Evolutionary conservation across 2,797 vertebrate genomes (phyloP).

Genomic region (Hipposideros larvatus): DNA sequence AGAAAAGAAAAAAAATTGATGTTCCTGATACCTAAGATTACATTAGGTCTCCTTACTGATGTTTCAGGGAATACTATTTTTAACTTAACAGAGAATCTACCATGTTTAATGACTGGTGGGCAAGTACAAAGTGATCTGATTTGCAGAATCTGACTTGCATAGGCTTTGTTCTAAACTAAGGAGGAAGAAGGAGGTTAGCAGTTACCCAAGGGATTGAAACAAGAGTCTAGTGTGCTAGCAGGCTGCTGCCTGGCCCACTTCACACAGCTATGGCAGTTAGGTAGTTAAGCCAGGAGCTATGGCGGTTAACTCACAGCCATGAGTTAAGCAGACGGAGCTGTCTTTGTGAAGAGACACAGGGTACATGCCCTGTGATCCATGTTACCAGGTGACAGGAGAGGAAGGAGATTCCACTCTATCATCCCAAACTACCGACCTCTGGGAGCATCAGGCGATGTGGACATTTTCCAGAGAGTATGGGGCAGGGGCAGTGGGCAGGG

Average conservation of each 20-base stretch:
- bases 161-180: not conserved
- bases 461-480: not conserved
- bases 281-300: not conserved
- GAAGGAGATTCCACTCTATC: not conserved
- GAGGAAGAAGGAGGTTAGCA: not conserved
- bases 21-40: not conserved
- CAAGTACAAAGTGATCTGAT: not conserved
- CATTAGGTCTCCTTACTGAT: not conserved
- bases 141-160: not conserved
- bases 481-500: not conserved
- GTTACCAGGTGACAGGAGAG: not conserved
- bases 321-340: no score
- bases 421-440: not conserved
- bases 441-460: rapidly evolving
- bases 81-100: not conserved
- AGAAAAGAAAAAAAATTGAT: not conserved
- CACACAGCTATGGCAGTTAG: no score
- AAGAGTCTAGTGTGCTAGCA: rapidly evolving
- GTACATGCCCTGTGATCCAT: rapidly evolving
- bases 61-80: not conserved
- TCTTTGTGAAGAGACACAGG: rapidly evolving
- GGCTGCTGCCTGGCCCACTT: rapidly evolving
- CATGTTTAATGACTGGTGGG: not conserved
- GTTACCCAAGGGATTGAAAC: not conserved
- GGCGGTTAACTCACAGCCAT: rapidly evolving